Evolutionary conservation across 2,888 invertebrate genomes (phyloP), one percentile per base, ranked within the genome.

Genomic region (Mesochorus sp.): DNA sequence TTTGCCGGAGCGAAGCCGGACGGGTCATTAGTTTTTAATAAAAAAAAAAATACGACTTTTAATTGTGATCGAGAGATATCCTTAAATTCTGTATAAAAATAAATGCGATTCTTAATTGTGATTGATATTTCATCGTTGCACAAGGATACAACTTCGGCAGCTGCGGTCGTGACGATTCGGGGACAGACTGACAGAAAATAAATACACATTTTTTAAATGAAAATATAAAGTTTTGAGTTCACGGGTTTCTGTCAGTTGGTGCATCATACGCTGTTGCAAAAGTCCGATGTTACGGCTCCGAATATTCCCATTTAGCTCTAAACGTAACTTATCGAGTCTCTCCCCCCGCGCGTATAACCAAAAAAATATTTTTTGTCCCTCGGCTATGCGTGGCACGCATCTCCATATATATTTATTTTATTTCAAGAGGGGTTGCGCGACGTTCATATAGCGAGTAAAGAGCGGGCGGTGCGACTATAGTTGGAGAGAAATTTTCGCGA

Each of bases 291-390:
- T 44, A 57, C 47, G 2, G 42, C 5, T 12, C 31, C 24, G 26
- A 21, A 44, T 57, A 44, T 57, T 55, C 57, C 64, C 64, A 64
- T 73, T 71, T 64, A 55, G 19, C 47, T 34, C 47, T 64, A 57
- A 64, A 49, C 47, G 47, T 64, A 64, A 73, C 55, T 55, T 64
- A 73, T 73, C 44, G 72, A 47, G 19, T 28, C 34, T 73, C 55
- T 47, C 8, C 39, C 21, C 17, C 12, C 1, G 10, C 21, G 2
- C 10, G 5, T 5, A 31, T 10, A 5, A 47, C 39, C n/a, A 12
- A 39, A 1, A 39, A 2, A 39, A 12, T 12, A 0, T 1, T 12
- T 12, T 1, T 3, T 39, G 5, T 12, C 6, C 19, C 6, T 31
- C 47, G 42, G 28, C 24, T 14, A 59, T 49, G 21, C 21, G 17